Base-by-base conservation (phyloP, 2,797 vertebrate genomes). In the Sebastes taczanowskii region DNA sequence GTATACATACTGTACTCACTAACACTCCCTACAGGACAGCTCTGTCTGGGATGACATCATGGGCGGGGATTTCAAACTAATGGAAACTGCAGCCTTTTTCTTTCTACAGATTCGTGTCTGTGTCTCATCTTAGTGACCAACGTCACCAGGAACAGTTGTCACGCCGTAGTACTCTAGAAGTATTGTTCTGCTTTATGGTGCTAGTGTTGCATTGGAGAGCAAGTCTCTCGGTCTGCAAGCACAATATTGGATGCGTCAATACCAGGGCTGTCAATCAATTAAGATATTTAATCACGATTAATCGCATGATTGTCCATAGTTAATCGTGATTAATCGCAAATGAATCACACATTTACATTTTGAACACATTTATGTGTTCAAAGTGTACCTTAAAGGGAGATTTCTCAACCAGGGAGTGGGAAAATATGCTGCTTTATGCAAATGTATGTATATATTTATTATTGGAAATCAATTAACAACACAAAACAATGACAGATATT, bases 51-150 rank as follows among this genome's bases (percentile, higher is more conserved):
- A 63, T 73, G 69, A 79, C 52, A 29, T 87, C 78, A 85, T 84
- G 55, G 53, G 27, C 22, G 7, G 70, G 49, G 73, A 73, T 71
- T 86, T 78, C 29, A 75, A 74, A 71, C 38, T 22, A 77, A 85
- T 76, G 34, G 52, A 83, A 77, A 78, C 32, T 60, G 25, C 20
- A 86, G 55, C 10, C 67, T 83, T 82, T 38, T 62, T 49, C 34
- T 61, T 64, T 74, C 65, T 74, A 55, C 49, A 70, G 35, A 59
- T 73, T 74, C 23, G 55, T 77, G 32, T 72, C 29, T 68, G 61
- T 49, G 76, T 42, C 75, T 76, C 18, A 35, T 77, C 60, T 14
- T 56, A 20, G 32, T 71, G 53, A 27, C 27, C 55, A 55, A 56
- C 55, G 63, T 77, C 20, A 71, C 32, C 64, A 42, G 35, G 71